Base-by-base conservation (phyloP, 30 jellyfish, hydroid and myxozoan genomes). In the Morbakka virulenta region DNA sequence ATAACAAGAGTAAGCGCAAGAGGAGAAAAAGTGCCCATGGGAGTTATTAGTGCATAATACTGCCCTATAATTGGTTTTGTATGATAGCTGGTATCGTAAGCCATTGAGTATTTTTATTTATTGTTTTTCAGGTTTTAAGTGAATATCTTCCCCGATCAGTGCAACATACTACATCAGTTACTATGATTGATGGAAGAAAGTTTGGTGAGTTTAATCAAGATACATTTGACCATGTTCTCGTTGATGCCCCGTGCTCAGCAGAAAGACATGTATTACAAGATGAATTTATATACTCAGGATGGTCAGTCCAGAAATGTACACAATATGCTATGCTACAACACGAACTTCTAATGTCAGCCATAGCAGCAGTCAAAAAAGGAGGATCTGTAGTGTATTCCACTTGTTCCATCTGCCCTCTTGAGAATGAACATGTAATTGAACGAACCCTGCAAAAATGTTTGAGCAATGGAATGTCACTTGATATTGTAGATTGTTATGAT, bases 161-260 rank as follows among this genome's bases (percentile, higher is more conserved):
- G 1, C 25, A n/a, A 11, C 31, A 53, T 61, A 31, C 36, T 14
- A 47, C 72, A 64, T 57, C 62, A 32, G 85, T 79, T 13, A 87
- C 96, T 11, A 63, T 50, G 29, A 4, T 61, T 25, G 76, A 80
- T 66, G 93, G 93, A 4, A 31, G 25, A 1, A 28, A n/a, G 3
- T 79, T 87, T 78, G 94, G 91, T 34, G 76, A 64, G 11, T 30
- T 48, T 27, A 86, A 72, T 9, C 85, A 69, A 17, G 41, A 27
- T 3, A 48, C 75, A 28, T 79, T 79, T 52, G 88, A 87, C 62
- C 79, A 79, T 41, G 85, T 87, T 17, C 93, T 87, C 25, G 23
- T 87, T 11, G 96, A 87, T 50, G 96, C 94, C 3, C 96, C 93
- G 2, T 87, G 96, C 64, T 87, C 96, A 0, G 63, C 96, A 1